Evolutionary conservation across 2,888 invertebrate genomes (phyloP), one percentile per base, ranked within the genome.

Genomic region (Agapostemon virescens): DNA sequence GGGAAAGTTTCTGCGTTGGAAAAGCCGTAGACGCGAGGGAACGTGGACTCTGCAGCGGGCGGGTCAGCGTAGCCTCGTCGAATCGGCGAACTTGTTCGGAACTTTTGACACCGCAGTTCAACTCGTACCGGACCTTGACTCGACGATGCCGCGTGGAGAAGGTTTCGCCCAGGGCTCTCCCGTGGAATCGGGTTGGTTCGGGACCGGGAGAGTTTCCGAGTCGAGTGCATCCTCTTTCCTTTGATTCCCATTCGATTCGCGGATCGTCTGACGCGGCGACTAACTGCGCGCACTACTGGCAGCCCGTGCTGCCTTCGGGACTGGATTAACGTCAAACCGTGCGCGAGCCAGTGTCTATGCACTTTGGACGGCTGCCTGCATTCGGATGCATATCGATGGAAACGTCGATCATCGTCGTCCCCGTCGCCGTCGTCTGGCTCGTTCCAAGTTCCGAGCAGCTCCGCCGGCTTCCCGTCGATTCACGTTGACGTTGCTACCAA

Each of bases 311-410:
- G 33, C 36, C 63, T 61, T 77, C 74, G 67, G 49, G 38, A 45
- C 67, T 73, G 79, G 79, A 84, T 86, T 81, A 86, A 84, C 83
- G 86, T 84, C 82, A 71, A 69, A 45, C 58, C 70, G 61, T 36
- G n/a, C 38, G 40, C 55, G 55, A 58, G 58, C 58, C 74, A 55
- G 64, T 17, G 75, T 66, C 68, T 71, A 17, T 70, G 80, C 77
- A 74, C 70, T 75, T 71, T 70, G 64, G 77, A 73, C 75, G 74
- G 61, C 23, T 82, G 74, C 69, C 70, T 73, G 82, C 73, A 70
- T 64, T 77, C 78, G 84, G 68, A 82, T 66, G 86, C 86, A 67
- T 83, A 84, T 86, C 85, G 79, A 86, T 74, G 79, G 81, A 84
- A 79, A 76, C 68, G 86, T 86, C 86, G 84, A 86, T 86, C 84